A percentile compares a stretch with the other conserved stretches of the same genome.
Evolutionary conservation across 1,140 invertebrate genomes (phyloP).

Genomic region (Drosophila prosaltans): DNA sequence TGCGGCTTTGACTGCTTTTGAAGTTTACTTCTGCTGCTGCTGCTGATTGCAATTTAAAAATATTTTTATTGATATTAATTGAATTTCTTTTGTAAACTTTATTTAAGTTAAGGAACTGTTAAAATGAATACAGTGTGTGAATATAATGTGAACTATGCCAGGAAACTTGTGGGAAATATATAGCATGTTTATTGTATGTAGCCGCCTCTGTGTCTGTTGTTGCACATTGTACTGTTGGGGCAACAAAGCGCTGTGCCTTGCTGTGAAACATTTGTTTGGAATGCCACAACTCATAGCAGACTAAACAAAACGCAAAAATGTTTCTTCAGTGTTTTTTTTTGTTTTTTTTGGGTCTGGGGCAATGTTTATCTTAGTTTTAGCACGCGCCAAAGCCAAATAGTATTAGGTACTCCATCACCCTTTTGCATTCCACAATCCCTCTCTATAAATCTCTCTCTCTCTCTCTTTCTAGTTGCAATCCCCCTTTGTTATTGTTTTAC

Average conservation of each 20-base stretch:
- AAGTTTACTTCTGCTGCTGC: conserved; percentile 19
- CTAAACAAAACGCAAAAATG: conserved; percentile 59
- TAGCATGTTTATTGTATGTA: not conserved
- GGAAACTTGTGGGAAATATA: not conserved
- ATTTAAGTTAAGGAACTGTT: conserved; percentile 25
- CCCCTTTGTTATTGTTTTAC: not conserved
- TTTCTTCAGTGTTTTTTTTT: too few relatives aligned
- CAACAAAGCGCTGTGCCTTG: conserved; percentile 19
- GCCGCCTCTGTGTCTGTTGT: conserved; percentile 5
- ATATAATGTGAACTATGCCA: conserved; percentile 6
- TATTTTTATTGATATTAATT: conserved; percentile 73
- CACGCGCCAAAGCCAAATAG: conserved; percentile 66
- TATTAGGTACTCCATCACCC: conserved; percentile 4
- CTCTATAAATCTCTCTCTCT: not conserved
- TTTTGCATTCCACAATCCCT: not conserved
- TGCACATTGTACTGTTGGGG: conserved; percentile 8
- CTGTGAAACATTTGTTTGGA: conserved; percentile 53
- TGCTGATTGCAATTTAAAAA: conserved; percentile 41
- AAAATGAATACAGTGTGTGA: not conserved
- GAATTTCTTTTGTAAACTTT: conserved; percentile 60
- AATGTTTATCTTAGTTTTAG: conserved; percentile 42
- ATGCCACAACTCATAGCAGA: conserved; percentile 42
- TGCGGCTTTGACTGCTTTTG: conserved; percentile 53
- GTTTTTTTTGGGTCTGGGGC: not conserved
- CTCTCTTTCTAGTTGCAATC: not conserved